Base-by-base conservation (phyloP, 2,797 vertebrate species). In the Sebastes nivosus region DNA sequence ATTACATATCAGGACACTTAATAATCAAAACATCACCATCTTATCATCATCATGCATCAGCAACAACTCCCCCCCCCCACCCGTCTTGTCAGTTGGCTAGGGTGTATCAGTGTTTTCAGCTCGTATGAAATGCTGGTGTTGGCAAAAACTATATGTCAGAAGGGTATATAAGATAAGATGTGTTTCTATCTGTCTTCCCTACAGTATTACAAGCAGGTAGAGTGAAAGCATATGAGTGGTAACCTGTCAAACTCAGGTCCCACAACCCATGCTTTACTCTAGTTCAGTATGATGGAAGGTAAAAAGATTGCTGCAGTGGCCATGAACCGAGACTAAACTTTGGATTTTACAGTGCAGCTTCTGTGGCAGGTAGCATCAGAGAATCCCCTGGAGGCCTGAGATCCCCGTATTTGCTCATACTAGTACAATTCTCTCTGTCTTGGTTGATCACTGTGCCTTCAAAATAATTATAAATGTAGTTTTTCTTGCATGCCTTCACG, bases 1-100 rank as follows among this genome's bases (percentile, higher is more conserved):
- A 92, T 93, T 84, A 84, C 72, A 87, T 61, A 89, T 72, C 52
- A 83, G 73, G 69, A 68, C 54, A 81, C 65, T 87, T 75, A 59
- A 87, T 74, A 82, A 67, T 82, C 76, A 80, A 88, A 89, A 87
- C 84, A 82, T 71, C 70, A 75, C 81, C 38, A 42, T 42, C 71
- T 79, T 72, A 77, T 89, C 59, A 82, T 84, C 73, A 81, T 74
- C 57, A 42, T 42, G 70, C 11, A 2, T 34, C 29, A 52, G 25
- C 3, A 24, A 76, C 65, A 25, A 20, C 24, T 27, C 42, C 6
- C 16, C 25, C 18, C 5, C 16, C 22, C 4, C 7, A 8, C 2
- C 29, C 25, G 3, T 3, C 54, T 10, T 4, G 4, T 78, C 54
- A 54, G 6, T 25, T 70, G 59, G 61, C 55, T 68, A 25, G 8